Evolutionary conservation across 2,113 vertebrate species (phyloP).

Genomic region (Chionodraco myersi): DNA sequence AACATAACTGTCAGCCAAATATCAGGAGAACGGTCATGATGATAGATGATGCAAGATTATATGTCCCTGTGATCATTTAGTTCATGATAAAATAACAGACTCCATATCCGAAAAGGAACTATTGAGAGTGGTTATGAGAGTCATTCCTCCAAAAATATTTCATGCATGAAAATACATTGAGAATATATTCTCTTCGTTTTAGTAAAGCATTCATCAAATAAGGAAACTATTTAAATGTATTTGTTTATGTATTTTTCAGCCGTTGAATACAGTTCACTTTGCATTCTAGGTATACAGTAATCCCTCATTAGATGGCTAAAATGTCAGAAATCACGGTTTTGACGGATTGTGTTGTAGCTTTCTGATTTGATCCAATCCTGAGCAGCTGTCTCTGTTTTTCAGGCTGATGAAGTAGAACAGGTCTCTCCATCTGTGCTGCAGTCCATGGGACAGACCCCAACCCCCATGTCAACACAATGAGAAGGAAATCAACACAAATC

Average conservation of each 20-base stretch:
- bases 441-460: conserved; percentile 36
- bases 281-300: background rate
- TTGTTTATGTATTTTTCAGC: too few relatives aligned
- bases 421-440: conserved; percentile 66
- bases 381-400: conserved; percentile 58
- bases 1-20: background rate
- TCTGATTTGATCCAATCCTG: conserved; percentile 2
- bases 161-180: too few relatives aligned
- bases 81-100: too few relatives aligned
- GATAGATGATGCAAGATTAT: background rate
- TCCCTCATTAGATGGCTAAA: background rate
- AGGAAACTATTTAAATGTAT: too few relatives aligned
- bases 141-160: too few relatives aligned
- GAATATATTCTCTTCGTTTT: too few relatives aligned
- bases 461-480: conserved; percentile 73
- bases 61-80: background rate
- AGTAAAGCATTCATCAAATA: too few relatives aligned
- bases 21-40: background rate
- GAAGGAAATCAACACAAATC: conserved; percentile 77
- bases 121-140: too few relatives aligned
- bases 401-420: conserved; percentile 46
- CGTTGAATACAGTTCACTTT: background rate
- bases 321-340: background rate
- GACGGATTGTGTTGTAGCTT: conserved; percentile 10
- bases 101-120: too few relatives aligned